Percentiles rank a stretch among this genome's conserved stretches.
These are phyloP conservation scores for Thinocorus orbignyianus DNA, from an alignment of 2,113 vertebrate genomes.

Conservation along the genomic window DNA sequence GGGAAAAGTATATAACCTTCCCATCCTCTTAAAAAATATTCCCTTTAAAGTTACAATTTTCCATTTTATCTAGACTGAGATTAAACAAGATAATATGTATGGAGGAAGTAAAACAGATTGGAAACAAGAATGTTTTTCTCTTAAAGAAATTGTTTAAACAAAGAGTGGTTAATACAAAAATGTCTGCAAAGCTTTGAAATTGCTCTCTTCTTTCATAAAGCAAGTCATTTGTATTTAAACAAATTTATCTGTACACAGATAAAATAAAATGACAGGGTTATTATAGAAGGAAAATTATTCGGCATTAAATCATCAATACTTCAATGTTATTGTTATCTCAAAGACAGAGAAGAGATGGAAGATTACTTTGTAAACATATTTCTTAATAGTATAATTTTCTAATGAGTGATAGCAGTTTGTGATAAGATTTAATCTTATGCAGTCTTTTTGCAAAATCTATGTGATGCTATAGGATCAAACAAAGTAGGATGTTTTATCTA, in stretches of 20 bases:
- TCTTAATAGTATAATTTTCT: background rate
- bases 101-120: background rate
- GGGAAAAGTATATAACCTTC: background rate
- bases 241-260: background rate
- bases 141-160: background rate
- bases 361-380: slow-evolving; percentile 1
- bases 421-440: background rate
- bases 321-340: slow-evolving; percentile 7
- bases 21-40: background rate
- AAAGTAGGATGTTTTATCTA: background rate
- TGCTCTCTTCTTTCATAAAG: background rate
- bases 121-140: background rate
- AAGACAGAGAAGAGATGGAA: background rate
- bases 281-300: background rate
- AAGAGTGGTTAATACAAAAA: background rate
- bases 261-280: background rate
- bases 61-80: background rate
- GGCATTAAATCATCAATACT: background rate
- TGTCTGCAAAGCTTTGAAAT: background rate
- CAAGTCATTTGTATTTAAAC: slow-evolving; percentile 14
- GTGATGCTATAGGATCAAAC: background rate
- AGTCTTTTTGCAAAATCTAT: background rate
- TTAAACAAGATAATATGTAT: background rate
- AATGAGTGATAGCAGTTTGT: background rate
- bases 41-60: background rate